Evolutionary conservation across 2,888 invertebrate species (phyloP).

Genomic region (Amiota mariae): DNA sequence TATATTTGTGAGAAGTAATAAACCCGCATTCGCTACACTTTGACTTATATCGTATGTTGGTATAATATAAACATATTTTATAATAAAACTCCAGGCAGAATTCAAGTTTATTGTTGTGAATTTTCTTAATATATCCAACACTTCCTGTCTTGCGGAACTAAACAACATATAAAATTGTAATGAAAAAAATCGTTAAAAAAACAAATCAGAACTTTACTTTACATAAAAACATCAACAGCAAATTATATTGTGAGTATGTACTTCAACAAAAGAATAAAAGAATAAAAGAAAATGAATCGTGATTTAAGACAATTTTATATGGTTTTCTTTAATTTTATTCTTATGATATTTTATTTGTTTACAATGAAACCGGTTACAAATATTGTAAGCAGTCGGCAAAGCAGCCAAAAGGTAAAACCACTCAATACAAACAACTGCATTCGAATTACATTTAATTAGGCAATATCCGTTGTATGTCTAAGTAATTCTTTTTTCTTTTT

Average conservation of each 20-base stretch:
- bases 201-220: too few relatives aligned
- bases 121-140: slow-evolving; percentile 28
- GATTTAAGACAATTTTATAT: slow-evolving; percentile 30
- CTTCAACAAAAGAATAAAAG: slow-evolving; percentile 32
- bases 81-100: not conserved
- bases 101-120: not conserved
- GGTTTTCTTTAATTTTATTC: not conserved
- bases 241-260: slow-evolving; percentile 44
- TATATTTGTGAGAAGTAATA: not conserved
- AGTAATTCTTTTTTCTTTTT: slow-evolving; percentile 4
- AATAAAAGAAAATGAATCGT: slow-evolving; percentile 4
- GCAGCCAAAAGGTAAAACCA: not conserved
- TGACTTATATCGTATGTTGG: too few relatives aligned
- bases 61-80: not conserved
- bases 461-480: slow-evolving; percentile 10
- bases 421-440: slow-evolving; percentile 28
- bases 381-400: slow-evolving; percentile 7
- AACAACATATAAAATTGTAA: slow-evolving; percentile 41
- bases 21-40: slow-evolving; percentile 5
- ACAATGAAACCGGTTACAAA: not conserved
- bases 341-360: slow-evolving; percentile 13
- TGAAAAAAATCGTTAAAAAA: slow-evolving; percentile 32
- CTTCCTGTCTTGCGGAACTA: slow-evolving; percentile 46
- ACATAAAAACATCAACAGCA: slow-evolving; percentile 37
- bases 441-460: slow-evolving; percentile 60